These are phyloP conservation scores for Drosophila truncata DNA, from an alignment of 1,140 invertebrate species.

Conservation along the genomic window DNA sequence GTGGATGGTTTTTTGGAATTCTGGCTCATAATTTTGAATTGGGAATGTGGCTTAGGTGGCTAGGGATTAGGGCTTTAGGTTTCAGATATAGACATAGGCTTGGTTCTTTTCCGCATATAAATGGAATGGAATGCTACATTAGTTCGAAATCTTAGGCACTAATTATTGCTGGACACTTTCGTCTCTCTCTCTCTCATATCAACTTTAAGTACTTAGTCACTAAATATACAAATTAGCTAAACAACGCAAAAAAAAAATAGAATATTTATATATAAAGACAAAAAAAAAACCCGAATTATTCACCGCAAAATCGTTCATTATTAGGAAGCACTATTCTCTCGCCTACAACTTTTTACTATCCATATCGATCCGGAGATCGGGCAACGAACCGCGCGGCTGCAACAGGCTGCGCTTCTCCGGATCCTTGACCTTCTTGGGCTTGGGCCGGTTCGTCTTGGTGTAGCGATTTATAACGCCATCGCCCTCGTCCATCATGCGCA, in stretches of 20 bases:
- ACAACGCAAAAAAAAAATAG: conserved; percentile 40
- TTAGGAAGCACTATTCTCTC: conserved; percentile 27
- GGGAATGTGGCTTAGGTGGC: conserved; percentile 10
- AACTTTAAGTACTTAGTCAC: conserved; percentile 71
- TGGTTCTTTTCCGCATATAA: conserved; percentile 42
- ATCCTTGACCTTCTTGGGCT: conserved; percentile 87
- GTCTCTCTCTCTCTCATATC: conserved; percentile 18
- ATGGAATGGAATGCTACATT: conserved; percentile 76
- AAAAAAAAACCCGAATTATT: conserved; percentile 28
- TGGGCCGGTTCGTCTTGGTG: conserved; percentile 86
- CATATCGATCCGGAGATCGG: conserved; percentile 86
- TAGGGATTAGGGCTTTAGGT: not conserved
- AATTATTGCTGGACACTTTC: conserved; percentile 54
- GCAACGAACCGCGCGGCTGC: conserved; percentile 84
- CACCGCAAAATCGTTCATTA: conserved; percentile 39
- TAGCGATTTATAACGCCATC: conserved; percentile 94
- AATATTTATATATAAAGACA: conserved; percentile 1
- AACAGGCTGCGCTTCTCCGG: conserved; percentile 86
- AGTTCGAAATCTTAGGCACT: conserved; percentile 58
- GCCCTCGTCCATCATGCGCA: conserved; percentile 98
- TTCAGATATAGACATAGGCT: not conserved
- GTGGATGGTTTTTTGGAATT: not conserved
- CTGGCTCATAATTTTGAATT: not conserved
- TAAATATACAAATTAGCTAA: conserved; percentile 68
- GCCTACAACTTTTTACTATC: conserved; percentile 82